These are phyloP conservation scores for Spilosoma lubricipeda DNA, from an alignment of 2,888 invertebrate species.

Conservation along the genomic window DNA sequence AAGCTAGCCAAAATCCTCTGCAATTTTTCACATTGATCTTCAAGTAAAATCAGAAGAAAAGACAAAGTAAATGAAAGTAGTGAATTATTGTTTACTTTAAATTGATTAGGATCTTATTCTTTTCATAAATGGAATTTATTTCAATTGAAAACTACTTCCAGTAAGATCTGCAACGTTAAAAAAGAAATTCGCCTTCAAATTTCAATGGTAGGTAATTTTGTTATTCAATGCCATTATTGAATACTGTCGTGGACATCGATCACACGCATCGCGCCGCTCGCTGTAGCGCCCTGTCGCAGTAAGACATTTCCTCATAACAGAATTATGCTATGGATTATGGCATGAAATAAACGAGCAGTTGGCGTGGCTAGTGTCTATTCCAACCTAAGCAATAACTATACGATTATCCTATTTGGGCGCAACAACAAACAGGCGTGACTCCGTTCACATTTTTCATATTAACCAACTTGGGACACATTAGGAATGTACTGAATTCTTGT, in stretches of 20 bases:
- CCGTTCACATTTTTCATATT: constrained; percentile 69
- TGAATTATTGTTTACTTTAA: too few species aligned
- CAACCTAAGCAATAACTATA: constrained; percentile 77
- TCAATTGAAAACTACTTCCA: neutral
- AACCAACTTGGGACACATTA: constrained; percentile 67
- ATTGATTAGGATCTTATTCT: neutral
- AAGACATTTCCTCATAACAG: constrained; percentile 75
- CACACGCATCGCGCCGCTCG: constrained; percentile 47
- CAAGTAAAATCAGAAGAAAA: too few species aligned
- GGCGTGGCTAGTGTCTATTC: constrained; percentile 83
- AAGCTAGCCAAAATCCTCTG: too few species aligned
- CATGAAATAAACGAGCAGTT: constrained; percentile 82
- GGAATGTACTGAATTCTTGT: constrained; percentile 40
- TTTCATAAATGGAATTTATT: neutral
- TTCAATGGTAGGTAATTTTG: constrained; percentile 31
- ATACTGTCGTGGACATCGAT: constrained; percentile 54
- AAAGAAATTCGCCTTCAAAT: neutral
- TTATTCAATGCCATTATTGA: constrained; percentile 41
- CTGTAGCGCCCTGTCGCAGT: constrained; percentile 40
- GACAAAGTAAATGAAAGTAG: too few species aligned
- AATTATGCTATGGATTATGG: constrained; percentile 66
- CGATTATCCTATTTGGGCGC: constrained; percentile 81
- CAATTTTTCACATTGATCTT: too few species aligned
- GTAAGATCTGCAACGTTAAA: neutral
- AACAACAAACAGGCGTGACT: constrained; percentile 78